Base-by-base conservation (phyloP, 2,888 invertebrate genomes). In the Chloromyia formosa region DNA sequence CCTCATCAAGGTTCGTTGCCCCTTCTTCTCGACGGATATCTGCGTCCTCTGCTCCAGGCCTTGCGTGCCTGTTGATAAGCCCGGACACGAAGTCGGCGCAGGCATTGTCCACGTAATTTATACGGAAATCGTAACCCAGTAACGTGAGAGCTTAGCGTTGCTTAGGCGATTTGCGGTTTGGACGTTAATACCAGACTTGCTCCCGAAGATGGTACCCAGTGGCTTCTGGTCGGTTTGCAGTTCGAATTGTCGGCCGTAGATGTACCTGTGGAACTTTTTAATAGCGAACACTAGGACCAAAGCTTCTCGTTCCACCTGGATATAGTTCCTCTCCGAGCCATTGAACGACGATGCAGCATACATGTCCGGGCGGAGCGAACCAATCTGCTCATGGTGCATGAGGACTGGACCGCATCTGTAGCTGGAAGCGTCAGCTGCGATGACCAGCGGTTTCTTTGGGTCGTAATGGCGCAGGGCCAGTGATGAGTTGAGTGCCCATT, bases 231-330 rank as follows among this genome's bases (percentile, higher is more conserved):
- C 77, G 1, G 82, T 83, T 12, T 80, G 74, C 2, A 35, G 27
- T 5, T 75, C 79, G 77, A 83, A 84, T 16, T 80, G 76, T 10
- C 80, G 76, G 35, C 82, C 83, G 77, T n/a, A n/a, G n/a, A n/a
- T n/a, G n/a, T n/a, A n/a, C n/a, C n/a, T 78, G 79, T 75, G 81
- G 83, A n/a, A n/a, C 75, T 80, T 79, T 73, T 80, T 79, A 22
- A 82, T 78, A 23, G 80, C 81, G 77, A 79, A 81, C 82, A 81
- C 82, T 81, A 35, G 27, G 2, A 7, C 27, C 27, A 35, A 35
- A 7, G 27, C 7, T 35, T 35, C 27, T 35, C 27, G 27, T 35
- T 35, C 7, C 27, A 35, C 79, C 76, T 83, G 82, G 16, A 81
- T 78, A 77, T 83, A 83, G 20, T 80, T 35, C 54, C 78, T 76